These are phyloP conservation scores for Molorchus minor DNA, from an alignment of 2,888 invertebrate genomes.

Conservation along the genomic window DNA sequence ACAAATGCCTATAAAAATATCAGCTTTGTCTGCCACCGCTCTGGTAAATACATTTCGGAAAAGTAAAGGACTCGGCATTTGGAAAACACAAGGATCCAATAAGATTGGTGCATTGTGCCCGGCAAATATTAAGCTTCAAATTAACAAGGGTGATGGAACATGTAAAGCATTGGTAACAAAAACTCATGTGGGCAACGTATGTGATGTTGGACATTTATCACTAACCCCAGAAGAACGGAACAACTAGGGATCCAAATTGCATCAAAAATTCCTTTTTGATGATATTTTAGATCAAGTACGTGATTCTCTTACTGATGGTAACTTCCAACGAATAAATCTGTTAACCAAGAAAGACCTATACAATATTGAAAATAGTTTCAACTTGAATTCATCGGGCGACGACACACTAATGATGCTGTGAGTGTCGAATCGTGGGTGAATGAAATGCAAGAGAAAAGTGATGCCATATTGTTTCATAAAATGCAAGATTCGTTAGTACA, in stretches of 20 bases:
- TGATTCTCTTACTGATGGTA: slow-evolving; percentile 17
- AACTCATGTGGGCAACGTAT: slow-evolving; percentile 28
- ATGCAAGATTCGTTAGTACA: slow-evolving; percentile 28
- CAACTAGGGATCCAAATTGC: slow-evolving; percentile 30
- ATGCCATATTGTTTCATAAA: slow-evolving; percentile 40
- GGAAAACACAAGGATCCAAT: slow-evolving; percentile 1
- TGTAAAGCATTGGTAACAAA: slow-evolving; percentile 17
- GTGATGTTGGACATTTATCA: slow-evolving; percentile 33
- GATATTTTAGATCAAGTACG: slow-evolving; percentile 34
- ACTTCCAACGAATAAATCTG: slow-evolving; percentile 30
- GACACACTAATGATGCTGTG: slow-evolving; percentile 25
- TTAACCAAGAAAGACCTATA: slow-evolving; percentile 33
- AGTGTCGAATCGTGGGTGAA: slow-evolving; percentile 37
- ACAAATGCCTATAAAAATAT: neutral
- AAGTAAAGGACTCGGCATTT: neutral
- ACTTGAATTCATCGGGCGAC: slow-evolving; percentile 22
- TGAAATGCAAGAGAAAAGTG: slow-evolving; percentile 24
- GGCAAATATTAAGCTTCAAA: neutral
- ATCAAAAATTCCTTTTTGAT: slow-evolving; percentile 34
- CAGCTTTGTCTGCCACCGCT: slow-evolving; percentile 7
- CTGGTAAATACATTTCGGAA: slow-evolving; percentile 1
- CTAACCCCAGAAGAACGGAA: slow-evolving; percentile 19
- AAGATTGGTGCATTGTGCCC: slow-evolving; percentile 18
- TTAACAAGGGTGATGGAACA: slow-evolving; percentile 2
- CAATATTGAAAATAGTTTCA: slow-evolving; percentile 36